Percentiles rank a stretch among this genome's conserved stretches.
Conservation (phyloP, 1,140 invertebrate species). For the Condylostylus longicornis region DNA sequence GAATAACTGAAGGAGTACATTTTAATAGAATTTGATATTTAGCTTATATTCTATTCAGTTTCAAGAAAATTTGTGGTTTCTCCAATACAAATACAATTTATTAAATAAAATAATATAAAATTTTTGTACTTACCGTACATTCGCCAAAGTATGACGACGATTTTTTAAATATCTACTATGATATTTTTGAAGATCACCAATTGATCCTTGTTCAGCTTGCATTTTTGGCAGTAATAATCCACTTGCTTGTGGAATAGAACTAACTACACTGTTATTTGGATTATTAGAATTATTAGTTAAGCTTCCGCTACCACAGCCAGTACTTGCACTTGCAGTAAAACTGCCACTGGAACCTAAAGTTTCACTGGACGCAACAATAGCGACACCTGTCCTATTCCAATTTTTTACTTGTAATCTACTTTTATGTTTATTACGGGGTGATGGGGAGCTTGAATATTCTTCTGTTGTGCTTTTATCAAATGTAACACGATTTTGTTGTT, state of each 20-base stretch:
- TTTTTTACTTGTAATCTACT: conserved; percentile 27
- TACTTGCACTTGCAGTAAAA: neutral
- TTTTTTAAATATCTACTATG: conserved; percentile 68
- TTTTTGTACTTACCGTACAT: conserved; percentile 59
- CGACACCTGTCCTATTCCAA: conserved; percentile 21
- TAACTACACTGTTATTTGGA: conserved; percentile 29
- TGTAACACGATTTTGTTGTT: conserved; percentile 26
- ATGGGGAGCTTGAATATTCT: conserved; percentile 23
- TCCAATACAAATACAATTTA: neutral
- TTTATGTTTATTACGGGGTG: conserved; percentile 28
- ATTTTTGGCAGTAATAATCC: conserved; percentile 43
- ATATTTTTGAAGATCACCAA: conserved; percentile 71
- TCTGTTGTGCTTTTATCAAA: conserved; percentile 5
- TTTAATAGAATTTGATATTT: too few relatives aligned
- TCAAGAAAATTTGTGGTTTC: too few relatives aligned
- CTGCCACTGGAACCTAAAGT: conserved; percentile 13
- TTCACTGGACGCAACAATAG: conserved; percentile 14
- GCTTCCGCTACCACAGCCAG: conserved; percentile 3
- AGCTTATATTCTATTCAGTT: too few relatives aligned
- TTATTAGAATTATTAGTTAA: conserved; percentile 26
- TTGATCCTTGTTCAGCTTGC: conserved; percentile 78
- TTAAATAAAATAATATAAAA: neutral
- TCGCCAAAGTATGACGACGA: conserved; percentile 67
- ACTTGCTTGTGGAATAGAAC: conserved; percentile 21
- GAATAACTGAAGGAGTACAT: too few relatives aligned